Evolutionary conservation across 1,140 invertebrate species (phyloP).

Genomic region (Latrodectus geometricus): DNA sequence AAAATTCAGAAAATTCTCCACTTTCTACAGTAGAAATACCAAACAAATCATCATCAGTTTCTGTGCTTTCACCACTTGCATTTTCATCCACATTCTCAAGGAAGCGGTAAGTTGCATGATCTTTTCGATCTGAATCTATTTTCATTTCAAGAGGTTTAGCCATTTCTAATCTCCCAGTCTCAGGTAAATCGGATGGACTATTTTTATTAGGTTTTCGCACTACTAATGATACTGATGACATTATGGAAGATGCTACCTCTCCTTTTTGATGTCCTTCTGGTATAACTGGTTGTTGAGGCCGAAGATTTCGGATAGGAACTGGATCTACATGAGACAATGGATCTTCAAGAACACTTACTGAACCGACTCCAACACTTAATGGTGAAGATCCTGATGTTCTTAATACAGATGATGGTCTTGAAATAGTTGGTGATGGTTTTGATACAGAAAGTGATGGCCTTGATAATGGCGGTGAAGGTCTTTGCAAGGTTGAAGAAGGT

Average conservation of each 20-base stretch:
- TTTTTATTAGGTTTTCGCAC: conserved; percentile 26
- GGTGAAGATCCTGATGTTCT: not conserved
- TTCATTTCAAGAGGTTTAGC: not conserved
- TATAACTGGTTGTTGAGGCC: not conserved
- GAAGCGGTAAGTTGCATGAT: conserved; percentile 29
- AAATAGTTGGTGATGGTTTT: not conserved
- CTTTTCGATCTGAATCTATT: not conserved
- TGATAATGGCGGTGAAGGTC: not conserved
- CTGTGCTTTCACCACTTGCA: not conserved
- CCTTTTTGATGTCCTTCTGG: not conserved
- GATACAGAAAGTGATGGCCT: not conserved
- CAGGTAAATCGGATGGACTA: not conserved
- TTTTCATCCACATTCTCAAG: not conserved
- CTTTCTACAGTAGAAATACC: not conserved
- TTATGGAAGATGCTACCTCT: conserved; percentile 47
- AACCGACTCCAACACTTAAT: conserved; percentile 27
- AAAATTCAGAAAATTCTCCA: not conserved
- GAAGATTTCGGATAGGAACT: conserved; percentile 1
- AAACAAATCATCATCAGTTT: not conserved
- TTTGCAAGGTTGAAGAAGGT: not conserved
- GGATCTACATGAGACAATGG: conserved; percentile 43
- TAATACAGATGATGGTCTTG: not conserved
- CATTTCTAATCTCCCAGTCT: not conserved
- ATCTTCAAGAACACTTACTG: conserved; percentile 44
- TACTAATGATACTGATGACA: conserved; percentile 51